Evolutionary conservation across 2,113 vertebrate genomes (phyloP).

Genomic region (Ochotona princeps): DNA sequence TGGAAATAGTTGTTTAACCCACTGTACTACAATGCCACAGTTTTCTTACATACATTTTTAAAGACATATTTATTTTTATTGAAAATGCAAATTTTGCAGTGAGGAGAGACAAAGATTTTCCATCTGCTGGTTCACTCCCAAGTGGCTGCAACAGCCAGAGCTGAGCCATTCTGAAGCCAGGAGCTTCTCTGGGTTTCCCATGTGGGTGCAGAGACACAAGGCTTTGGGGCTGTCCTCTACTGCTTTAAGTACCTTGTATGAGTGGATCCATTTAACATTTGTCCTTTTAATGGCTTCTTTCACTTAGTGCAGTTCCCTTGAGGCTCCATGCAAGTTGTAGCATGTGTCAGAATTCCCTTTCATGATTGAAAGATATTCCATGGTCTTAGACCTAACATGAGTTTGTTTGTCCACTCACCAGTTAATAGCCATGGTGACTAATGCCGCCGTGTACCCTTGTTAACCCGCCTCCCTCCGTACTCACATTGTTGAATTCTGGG

Average conservation of each 20-base stretch:
- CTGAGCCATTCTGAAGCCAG: too few relatives aligned
- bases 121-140: too few relatives aligned
- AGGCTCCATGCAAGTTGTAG: background rate
- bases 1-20: too few relatives aligned
- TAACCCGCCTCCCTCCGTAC: background rate
- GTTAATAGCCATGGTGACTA: rapidly evolving
- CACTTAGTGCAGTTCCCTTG: background rate
- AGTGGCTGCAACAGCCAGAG: too few relatives aligned
- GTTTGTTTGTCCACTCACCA: background rate
- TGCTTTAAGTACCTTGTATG: background rate
- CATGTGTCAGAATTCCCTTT: background rate
- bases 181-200: too few relatives aligned
- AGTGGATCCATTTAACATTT: background rate
- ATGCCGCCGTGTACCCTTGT: background rate
- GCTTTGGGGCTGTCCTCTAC: too few relatives aligned
- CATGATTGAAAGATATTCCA: background rate
- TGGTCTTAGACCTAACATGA: rapidly evolving
- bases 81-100: too few relatives aligned
- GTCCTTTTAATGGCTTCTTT: background rate
- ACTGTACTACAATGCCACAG: too few relatives aligned
- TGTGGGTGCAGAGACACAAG: too few relatives aligned
- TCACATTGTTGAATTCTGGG: background rate
- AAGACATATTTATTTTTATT: too few relatives aligned
- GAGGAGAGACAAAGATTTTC: too few relatives aligned
- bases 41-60: too few relatives aligned